Evolutionary conservation across 1,140 invertebrate species (phyloP), one percentile per base, ranked within the genome.

Genomic region (Zeugodacus cucurbitae): DNA sequence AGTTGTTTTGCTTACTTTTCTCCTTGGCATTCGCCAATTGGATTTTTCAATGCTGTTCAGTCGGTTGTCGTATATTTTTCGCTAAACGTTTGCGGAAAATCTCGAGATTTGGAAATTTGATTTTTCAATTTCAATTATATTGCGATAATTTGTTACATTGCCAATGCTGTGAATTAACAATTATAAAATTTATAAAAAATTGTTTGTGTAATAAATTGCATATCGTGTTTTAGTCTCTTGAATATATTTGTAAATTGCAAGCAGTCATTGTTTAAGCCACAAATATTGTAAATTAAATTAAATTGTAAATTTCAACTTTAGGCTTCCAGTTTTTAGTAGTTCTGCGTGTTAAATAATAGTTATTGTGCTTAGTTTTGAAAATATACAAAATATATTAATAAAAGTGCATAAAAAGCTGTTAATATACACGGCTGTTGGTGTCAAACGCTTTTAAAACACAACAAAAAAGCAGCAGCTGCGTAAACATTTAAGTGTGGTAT

Each of bases 11-110:
- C 74, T 48, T 8, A 22, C 22, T 48, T 82, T 82, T 82, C 74
- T 82, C 74, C 74, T 82, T 82, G 74, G 74, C 74, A 82, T 82
- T 82, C 74, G 74, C 74, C 37, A 82, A 82, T 44, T 82, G 37
- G 41, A 82, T 82, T 82, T 82, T 82, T 82, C 44, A 82, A 82
- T 82, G 74, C 34, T 82, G 41, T 7, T 48, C n/a, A 48, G n/a
- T 48, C 26, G 74, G 74, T 20, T 82, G 22, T 26, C 17, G 41
- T n/a, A 34, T 74, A 74, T 74, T 44, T 74, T 41, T 74, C 37
- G 70, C 34, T 41, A 37, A 29, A 34, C 70, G 70, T 34, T 48
- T n/a, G 41, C 37, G 74, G 34, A 48, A 48, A 82, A 17, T 82
- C 7, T 54, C 8, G n/a, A 5, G n/a, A 82, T 82, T 82, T 54